Evolutionary conservation across 2,888 invertebrate species (phyloP), one percentile per base, ranked within the genome.

Genomic region (Monoplex corrugatus): DNA sequence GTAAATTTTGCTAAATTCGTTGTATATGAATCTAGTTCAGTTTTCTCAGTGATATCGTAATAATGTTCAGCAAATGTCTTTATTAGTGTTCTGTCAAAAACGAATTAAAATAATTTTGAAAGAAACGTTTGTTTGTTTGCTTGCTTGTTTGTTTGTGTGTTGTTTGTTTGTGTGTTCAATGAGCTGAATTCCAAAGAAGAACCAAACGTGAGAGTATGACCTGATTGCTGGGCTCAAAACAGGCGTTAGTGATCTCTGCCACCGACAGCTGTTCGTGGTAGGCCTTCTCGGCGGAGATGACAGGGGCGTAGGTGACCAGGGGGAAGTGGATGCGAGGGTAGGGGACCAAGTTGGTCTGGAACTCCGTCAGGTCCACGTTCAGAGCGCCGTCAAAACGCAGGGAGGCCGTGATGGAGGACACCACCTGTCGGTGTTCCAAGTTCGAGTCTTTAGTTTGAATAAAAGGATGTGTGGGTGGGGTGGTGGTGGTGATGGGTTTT

Each of bases 271-370:
- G 78, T 44, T 91, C 90, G 82, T 91, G 90, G 89, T 91, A 91
- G n/a, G 90, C 90, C 80, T 89, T 90, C 75, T 90, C 90, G 57
- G 89, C 91, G 43, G 93, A 98, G 96, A 98, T 98, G 95, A 98
- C 98, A 32, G 98, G 98, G 45, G 98, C 98, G 95, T 98, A 98
- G 19, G 98, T 96, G 98, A 90, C 96, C 78, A 98, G 96, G 0
- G 98, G 98, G 96, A 98, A 98, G 96, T 98, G 98, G 93, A 99
- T 98, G 63, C 93, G 91, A 86, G 94, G 95, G 91, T 95, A 94
- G 35, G 95, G 95, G 86, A 96, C 96, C 92, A 96, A 93, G 92
- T 96, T 96, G 89, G 96, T 96, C 94, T 96, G 96, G 93, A 96
- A 96, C 93, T 96, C 96, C 19, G 96, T 96, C 90, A 96, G 89